A percentile compares a stretch with the other conserved stretches of the same genome.
phyloP scores from a whole-genome alignment of 2,113 vertebrate genomes.

The Laticauda laticaudata region DNA sequence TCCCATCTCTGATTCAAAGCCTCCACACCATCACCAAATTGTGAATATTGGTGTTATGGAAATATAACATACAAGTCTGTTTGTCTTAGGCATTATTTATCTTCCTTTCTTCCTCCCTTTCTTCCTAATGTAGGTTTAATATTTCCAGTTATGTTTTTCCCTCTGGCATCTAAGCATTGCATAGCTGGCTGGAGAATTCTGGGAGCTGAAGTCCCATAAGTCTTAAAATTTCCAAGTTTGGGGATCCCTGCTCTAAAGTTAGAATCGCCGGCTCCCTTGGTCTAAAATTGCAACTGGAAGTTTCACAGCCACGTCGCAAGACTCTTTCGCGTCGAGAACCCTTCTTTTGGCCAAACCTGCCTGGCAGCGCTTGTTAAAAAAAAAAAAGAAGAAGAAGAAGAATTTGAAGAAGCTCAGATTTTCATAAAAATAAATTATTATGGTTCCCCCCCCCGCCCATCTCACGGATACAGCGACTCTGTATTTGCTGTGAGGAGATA shows the following conservation, averaged over 20 bases:
- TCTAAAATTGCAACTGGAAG: not conserved
- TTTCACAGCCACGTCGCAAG: not conserved
- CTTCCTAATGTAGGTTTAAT: not conserved
- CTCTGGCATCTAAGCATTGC: too few species aligned
- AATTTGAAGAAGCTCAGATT: not conserved
- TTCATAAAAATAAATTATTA: not conserved
- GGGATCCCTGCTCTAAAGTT: not conserved
- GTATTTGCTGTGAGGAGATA: not conserved
- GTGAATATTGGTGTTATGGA: not conserved
- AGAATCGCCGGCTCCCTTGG: not conserved
- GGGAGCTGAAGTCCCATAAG: too few species aligned
- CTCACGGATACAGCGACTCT: not conserved
- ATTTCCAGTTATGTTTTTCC: not conserved
- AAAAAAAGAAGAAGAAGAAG: not conserved
- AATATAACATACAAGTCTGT: not conserved
- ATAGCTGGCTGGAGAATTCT: too few species aligned
- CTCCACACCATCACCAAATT: not conserved
- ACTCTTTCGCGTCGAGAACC: not conserved
- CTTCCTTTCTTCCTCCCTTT: not conserved
- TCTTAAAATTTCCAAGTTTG: too few species aligned
- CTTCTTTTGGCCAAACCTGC: not conserved
- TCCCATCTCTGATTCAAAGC: not conserved
- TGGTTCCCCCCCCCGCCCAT: rapidly evolving
- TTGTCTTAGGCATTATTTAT: not conserved
- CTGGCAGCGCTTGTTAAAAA: not conserved